Conservation (phyloP, 1,140 invertebrate species). For the Ditylenchus dipsaci region DNA sequence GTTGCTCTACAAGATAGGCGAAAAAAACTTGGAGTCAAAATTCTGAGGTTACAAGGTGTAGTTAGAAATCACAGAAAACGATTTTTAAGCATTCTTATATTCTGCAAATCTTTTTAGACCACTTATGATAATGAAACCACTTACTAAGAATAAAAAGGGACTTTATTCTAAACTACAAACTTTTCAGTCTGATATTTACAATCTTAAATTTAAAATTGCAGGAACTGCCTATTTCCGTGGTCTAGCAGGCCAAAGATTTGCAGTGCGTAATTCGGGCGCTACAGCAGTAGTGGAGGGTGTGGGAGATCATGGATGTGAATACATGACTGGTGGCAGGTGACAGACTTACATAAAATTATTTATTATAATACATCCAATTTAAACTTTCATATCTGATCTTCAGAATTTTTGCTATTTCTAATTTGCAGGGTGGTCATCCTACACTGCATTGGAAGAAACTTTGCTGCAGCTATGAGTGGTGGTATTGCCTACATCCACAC, state of each 20-base stretch:
- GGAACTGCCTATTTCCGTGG: conserved; percentile 88
- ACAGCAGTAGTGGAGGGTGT: conserved; percentile 84
- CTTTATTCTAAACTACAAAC: no score
- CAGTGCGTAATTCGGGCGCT: conserved; percentile 92
- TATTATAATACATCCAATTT: no score
- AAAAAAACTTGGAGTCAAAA: no score
- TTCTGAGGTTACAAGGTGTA: no score
- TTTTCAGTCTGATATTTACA: not conserved
- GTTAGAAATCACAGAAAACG: no score
- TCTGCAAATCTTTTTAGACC: not conserved
- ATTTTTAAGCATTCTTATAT: not conserved
- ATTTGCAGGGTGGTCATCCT: conserved; percentile 79
- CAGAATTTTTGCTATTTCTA: no score
- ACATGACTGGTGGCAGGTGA: conserved; percentile 93
- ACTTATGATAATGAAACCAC: no score
- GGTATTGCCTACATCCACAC: conserved; percentile 94
- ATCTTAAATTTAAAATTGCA: conserved; percentile 13
- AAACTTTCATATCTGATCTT: no score
- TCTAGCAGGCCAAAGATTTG: conserved; percentile 93
- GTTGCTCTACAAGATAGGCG: no score
- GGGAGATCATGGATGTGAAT: conserved; percentile 98
- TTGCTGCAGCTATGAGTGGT: conserved; percentile 96
- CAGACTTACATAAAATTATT: no score
- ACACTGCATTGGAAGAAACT: conserved; percentile 89
- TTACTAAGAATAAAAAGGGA: no score